phyloP scores from a whole-genome alignment of 2,888 invertebrate genomes.

The Andrena hattorfiana region DNA sequence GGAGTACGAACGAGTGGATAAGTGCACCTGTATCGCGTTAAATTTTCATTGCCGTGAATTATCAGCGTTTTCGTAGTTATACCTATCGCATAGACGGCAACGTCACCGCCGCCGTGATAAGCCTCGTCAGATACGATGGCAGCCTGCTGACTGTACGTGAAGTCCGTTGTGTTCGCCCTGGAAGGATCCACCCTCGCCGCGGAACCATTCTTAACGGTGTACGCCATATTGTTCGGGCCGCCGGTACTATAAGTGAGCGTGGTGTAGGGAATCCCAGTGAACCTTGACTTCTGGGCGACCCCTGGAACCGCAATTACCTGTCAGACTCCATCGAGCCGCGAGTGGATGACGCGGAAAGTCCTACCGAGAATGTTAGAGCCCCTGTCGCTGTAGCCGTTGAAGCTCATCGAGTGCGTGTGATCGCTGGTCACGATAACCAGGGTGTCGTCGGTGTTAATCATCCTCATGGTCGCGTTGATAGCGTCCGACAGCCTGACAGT shows the following conservation, averaged over 20 bases:
- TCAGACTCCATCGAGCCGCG: background rate
- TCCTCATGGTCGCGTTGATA: conserved; percentile 88
- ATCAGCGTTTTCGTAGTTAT: conserved; percentile 39
- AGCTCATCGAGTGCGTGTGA: conserved; percentile 92
- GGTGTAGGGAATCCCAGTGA: conserved; percentile 90
- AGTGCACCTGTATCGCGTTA: background rate
- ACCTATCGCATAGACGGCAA: conserved; percentile 93
- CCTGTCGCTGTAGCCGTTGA: conserved; percentile 91
- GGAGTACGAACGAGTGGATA: conserved; percentile 72
- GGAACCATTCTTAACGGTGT: conserved; percentile 85
- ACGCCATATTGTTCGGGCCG: conserved; percentile 88
- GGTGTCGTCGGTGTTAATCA: conserved; percentile 89
- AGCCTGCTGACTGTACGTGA: conserved; percentile 91
- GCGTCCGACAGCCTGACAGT: conserved; percentile 92
- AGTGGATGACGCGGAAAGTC: background rate
- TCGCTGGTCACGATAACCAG: conserved; percentile 94
- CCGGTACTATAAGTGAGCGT: conserved; percentile 92
- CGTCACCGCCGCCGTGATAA: conserved; percentile 94
- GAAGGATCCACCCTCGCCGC: conserved; percentile 88
- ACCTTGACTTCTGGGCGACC: conserved; percentile 88
- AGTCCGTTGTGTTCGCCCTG: conserved; percentile 87
- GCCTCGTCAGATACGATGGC: conserved; percentile 90
- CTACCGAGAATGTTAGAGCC: conserved; percentile 90
- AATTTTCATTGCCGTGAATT: background rate
- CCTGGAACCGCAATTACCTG: conserved; percentile 83